A percentile compares a stretch with the other conserved stretches of the same genome.
Conservation (phyloP, 1,140 invertebrate species). For the Portunus trituberculatus region DNA sequence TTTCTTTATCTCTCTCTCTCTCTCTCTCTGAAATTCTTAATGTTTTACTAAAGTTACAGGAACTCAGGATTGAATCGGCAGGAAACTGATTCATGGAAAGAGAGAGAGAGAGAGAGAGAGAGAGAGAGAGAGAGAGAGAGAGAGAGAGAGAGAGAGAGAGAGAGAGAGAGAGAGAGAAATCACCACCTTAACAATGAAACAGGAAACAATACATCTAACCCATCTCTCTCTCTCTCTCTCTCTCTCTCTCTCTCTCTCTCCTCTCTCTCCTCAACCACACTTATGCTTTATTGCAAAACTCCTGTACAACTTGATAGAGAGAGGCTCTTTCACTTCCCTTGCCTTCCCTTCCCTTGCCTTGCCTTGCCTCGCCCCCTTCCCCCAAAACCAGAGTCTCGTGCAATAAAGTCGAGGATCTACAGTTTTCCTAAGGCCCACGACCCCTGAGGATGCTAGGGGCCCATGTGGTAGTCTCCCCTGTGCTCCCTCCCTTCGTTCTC, state of each 20-base stretch:
- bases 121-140: not conserved
- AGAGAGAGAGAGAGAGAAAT: not conserved
- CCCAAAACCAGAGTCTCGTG: not conserved
- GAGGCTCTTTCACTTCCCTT: not conserved
- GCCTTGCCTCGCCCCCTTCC: not conserved
- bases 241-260: not conserved
- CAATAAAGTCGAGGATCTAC: not conserved
- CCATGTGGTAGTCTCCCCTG: too few relatives aligned
- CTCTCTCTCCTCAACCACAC: not conserved
- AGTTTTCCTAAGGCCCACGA: not conserved
- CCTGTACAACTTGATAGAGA: not conserved
- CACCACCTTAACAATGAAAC: not conserved
- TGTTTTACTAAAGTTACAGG: not conserved
- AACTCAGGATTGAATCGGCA: not conserved
- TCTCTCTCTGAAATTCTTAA: not conserved
- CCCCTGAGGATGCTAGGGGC: too few relatives aligned
- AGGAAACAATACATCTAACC: not conserved
- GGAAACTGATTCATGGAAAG: not conserved
- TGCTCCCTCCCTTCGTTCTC: too few relatives aligned
- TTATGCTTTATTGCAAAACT: not conserved
- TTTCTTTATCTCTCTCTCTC: not conserved
- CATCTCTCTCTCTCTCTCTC: not conserved
- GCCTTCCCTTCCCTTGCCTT: not conserved
- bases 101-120: not conserved
- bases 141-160: not conserved